Evolutionary conservation across 2,113 vertebrate species (phyloP).

Genomic region (Apaloderma vittatum): DNA sequence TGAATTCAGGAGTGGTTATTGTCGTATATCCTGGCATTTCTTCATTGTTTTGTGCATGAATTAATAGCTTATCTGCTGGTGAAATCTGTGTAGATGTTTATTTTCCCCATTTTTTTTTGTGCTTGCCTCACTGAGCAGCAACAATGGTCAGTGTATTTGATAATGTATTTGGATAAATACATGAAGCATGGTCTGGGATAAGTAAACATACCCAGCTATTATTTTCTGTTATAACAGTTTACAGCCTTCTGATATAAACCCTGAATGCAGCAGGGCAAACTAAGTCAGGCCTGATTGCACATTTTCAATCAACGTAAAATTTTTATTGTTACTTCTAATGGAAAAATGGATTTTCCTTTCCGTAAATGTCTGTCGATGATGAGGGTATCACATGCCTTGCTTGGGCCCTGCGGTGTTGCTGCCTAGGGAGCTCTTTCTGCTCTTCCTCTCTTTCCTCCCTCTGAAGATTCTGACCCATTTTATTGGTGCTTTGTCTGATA

Average conservation of each 20-base stretch:
- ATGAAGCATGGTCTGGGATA: conserved; percentile 21
- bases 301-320: conserved; percentile 36
- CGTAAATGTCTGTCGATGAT: neutral
- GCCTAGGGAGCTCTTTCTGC: neutral
- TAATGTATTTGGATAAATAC: conserved; percentile 45
- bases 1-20: neutral
- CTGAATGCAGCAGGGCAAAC: conserved; percentile 27
- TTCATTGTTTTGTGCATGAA: conserved; percentile 34
- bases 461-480: conserved; percentile 17
- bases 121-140: neutral
- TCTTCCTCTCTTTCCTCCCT: neutral
- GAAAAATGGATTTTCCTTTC: conserved; percentile 41
- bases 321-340: conserved; percentile 42
- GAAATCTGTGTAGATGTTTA: conserved; percentile 23
- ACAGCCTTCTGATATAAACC: neutral
- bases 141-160: conserved; percentile 30
- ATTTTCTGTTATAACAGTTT: conserved; percentile 35
- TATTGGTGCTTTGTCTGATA: neutral
- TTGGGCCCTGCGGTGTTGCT: neutral
- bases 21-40: neutral
- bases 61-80: conserved; percentile 41
- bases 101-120: neutral
- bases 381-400: neutral
- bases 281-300: conserved; percentile 43
- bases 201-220: conserved; percentile 37